Evolutionary conservation across 2,113 vertebrate genomes (phyloP).

Genomic region (Origma solitaria): DNA sequence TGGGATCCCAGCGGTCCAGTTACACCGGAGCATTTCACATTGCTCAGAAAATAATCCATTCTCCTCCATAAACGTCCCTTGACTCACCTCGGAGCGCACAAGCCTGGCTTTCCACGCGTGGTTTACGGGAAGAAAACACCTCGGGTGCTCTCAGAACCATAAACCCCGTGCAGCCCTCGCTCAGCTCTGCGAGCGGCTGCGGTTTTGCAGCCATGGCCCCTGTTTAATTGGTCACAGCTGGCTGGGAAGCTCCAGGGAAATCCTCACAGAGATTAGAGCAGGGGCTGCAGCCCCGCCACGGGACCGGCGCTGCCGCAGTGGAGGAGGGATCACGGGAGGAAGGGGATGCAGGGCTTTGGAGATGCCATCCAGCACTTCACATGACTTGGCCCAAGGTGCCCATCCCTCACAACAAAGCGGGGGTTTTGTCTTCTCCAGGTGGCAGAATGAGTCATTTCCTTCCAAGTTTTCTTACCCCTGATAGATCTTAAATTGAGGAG

Average conservation of each 20-base stretch:
- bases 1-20: background rate
- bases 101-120: background rate
- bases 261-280: background rate
- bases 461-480: background rate
- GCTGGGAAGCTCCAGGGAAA: background rate
- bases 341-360: accelerated
- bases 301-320: background rate
- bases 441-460: background rate
- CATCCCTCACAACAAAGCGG: background rate
- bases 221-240: constrained; percentile 15
- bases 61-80: background rate
- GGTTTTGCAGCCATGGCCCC: background rate
- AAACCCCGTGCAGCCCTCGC: accelerated
- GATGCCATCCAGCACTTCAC: background rate
- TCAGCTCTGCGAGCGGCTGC: accelerated
- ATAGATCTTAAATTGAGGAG: accelerated
- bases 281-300: background rate
- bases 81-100: background rate
- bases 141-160: background rate
- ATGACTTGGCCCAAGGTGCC: background rate
- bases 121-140: background rate
- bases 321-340: background rate
- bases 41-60: background rate
- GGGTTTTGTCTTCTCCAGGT: background rate
- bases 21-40: background rate